phyloP scores from a whole-genome alignment of 1,140 invertebrate species.

The Euwallacea similis region DNA sequence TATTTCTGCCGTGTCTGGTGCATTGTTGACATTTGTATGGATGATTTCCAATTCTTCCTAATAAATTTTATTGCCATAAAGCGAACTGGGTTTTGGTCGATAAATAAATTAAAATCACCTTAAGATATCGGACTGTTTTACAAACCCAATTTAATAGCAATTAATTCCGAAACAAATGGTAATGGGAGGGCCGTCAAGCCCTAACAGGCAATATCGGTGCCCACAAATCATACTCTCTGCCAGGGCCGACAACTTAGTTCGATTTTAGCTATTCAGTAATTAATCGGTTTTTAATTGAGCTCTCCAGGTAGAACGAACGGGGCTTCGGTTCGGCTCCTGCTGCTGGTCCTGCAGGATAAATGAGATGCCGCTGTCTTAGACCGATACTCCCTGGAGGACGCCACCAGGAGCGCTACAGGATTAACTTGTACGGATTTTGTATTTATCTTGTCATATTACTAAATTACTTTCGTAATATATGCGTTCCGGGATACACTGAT shows the following conservation, averaged over 20 bases:
- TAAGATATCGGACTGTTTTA: background rate
- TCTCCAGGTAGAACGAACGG: slow-evolving; percentile 35
- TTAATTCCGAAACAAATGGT: slow-evolving; percentile 22
- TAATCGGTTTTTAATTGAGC: slow-evolving; percentile 51
- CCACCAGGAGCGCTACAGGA: slow-evolving; percentile 40
- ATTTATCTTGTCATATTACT: slow-evolving; percentile 53
- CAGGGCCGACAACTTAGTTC: slow-evolving; percentile 45
- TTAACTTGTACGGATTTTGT: slow-evolving; percentile 49
- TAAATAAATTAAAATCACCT: background rate
- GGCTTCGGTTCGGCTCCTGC: slow-evolving; percentile 22
- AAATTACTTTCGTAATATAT: slow-evolving; percentile 47
- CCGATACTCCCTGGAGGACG: slow-evolving; percentile 45
- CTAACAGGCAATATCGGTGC: slow-evolving; percentile 44
- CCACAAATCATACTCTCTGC: slow-evolving; percentile 47
- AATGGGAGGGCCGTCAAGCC: slow-evolving; percentile 13
- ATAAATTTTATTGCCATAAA: background rate
- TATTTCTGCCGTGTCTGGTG: background rate
- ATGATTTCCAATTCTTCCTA: background rate
- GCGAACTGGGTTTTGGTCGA: background rate
- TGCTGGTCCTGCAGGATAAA: slow-evolving; percentile 46
- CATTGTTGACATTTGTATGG: background rate
- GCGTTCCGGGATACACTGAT: slow-evolving; percentile 22
- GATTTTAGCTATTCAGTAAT: slow-evolving; percentile 50
- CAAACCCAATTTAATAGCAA: slow-evolving; percentile 14
- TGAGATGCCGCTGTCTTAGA: slow-evolving; percentile 47